phyloP scores from a whole-genome alignment of 2,888 invertebrate genomes.

The Drosophila conformis region DNA sequence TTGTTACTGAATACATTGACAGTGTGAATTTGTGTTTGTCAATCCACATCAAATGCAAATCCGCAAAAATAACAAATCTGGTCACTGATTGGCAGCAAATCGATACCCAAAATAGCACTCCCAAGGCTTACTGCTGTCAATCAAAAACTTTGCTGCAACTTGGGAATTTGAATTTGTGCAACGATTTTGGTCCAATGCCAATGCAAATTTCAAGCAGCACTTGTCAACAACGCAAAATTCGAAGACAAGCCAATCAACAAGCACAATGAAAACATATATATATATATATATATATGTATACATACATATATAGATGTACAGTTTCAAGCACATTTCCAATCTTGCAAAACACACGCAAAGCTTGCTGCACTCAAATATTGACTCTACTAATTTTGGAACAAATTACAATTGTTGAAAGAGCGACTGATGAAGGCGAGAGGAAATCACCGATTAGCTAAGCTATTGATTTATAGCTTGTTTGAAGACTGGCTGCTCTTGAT shows the following conservation, averaged over 20 bases:
- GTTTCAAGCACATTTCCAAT: constrained; percentile 5
- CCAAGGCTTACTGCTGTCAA: constrained; percentile 61
- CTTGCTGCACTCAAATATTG: constrained; percentile 60
- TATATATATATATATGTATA: background rate
- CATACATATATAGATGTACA: background rate
- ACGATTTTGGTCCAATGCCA: constrained; percentile 46
- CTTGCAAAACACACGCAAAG: constrained; percentile 10
- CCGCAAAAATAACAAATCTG: constrained; percentile 11
- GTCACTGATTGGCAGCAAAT: constrained; percentile 29
- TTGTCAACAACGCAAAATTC: constrained; percentile 48
- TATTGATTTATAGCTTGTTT: constrained; percentile 27
- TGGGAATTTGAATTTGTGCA: constrained; percentile 52
- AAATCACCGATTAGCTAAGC: constrained; percentile 28
- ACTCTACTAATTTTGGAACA: constrained; percentile 48
- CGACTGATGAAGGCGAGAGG: constrained; percentile 8
- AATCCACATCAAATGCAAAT: constrained; percentile 22
- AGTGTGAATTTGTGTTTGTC: constrained; percentile 1
- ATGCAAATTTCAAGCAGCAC: constrained; percentile 38
- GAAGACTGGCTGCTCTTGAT: constrained; percentile 17
- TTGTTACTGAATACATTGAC: background rate
- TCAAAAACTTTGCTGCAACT: constrained; percentile 49
- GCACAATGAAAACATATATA: constrained; percentile 7
- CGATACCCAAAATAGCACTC: constrained; percentile 31
- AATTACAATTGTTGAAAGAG: constrained; percentile 39
- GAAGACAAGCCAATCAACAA: constrained; percentile 44